These are phyloP conservation scores for Thripadectes ignobilis DNA, from an alignment of 2,797 vertebrate genomes.

Conservation along the genomic window DNA sequence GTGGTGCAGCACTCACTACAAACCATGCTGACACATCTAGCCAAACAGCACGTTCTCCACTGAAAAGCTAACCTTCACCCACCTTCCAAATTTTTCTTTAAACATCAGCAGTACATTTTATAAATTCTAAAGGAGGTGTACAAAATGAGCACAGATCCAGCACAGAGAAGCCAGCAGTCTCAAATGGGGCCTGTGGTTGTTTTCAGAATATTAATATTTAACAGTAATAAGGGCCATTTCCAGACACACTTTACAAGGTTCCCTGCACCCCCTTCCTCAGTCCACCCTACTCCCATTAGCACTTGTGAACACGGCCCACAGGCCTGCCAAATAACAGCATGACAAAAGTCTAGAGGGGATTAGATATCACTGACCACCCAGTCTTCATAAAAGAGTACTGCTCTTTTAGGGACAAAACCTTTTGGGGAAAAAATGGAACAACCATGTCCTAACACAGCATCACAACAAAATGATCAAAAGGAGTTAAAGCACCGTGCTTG, in stretches of 20 bases:
- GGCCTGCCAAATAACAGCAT: neutral
- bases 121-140: neutral
- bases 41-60: neutral
- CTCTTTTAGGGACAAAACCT: neutral
- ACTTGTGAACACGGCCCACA: neutral
- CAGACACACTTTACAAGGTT: neutral
- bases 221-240: neutral
- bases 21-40: neutral
- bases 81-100: neutral
- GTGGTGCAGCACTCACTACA: neutral
- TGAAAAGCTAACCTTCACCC: neutral
- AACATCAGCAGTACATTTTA: neutral
- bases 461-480: neutral
- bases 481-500: neutral
- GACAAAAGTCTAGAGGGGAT: neutral
- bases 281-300: neutral
- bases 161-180: neutral
- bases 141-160: neutral
- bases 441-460: neutral
- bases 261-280: neutral
- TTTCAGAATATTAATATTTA: neutral
- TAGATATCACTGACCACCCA: rapidly evolving
- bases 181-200: neutral
- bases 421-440: neutral
- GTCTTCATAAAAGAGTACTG: neutral